Base-by-base conservation (phyloP, 2,113 vertebrate species). In the Nibea albiflora region DNA sequence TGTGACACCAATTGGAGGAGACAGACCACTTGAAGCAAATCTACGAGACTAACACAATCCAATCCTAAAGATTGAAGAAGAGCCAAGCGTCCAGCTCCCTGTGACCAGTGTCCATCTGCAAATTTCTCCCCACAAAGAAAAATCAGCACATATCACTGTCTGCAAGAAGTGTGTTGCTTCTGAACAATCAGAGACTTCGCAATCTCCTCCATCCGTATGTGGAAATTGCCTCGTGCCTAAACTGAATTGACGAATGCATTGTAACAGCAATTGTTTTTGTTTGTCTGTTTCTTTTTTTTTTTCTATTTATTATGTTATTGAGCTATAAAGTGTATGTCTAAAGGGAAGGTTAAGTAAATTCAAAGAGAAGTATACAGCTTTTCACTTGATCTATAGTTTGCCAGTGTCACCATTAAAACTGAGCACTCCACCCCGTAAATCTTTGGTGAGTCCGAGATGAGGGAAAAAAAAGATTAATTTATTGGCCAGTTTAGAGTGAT, bases 201-300 rank as follows among this genome's bases (percentile, higher is more conserved):
- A 93, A 95, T 96, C 95, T 96, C 96, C 96, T 97, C 96, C 95
- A 80, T 81, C 96, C 95, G 90, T 81, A 77, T 64, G 96, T 96
- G 97, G 97, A 97, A 96, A 95, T 97, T 97, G 98, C 97, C 96
- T 97, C 96, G 98, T 99, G 98, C 98, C 98, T 99, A 98, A 99
- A 98, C 97, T 96, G 96, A 98, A 97, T 98, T 99, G 98, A 98
- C 97, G 96, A 98, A 98, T 96, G 98, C 97, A 99, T 99, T 99
- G 98, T 99, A 99, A 98, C 96, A 97, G 96, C 96, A 96, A 95
- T 96, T 90, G 79, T 91, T 91, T 89, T 91, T 84, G 64, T 93
- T 87, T 86, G 72, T 88, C 39, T 78, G 39, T 92, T 86, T 85
- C 63, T 81, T 89, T 83, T 87, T 31, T n/a, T 46, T 89, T 86